Evolutionary conservation across 2,888 invertebrate genomes (phyloP).

Genomic region (Synanthedon tipuliformis): DNA sequence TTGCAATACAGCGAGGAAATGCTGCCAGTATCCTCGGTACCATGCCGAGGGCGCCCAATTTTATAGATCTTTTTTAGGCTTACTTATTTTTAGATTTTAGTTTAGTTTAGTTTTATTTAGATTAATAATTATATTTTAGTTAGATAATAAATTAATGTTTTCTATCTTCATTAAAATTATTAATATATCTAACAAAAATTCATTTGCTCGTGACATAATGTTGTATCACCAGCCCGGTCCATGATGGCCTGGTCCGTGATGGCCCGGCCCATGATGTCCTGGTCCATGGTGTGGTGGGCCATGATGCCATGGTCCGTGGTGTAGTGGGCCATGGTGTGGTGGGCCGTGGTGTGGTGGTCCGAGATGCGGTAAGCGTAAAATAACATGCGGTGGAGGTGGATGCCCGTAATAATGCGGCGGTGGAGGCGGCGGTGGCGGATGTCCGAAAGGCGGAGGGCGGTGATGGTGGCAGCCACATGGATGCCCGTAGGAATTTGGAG

Average conservation of each 20-base stretch:
- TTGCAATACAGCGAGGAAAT: no score
- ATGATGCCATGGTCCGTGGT: neutral
- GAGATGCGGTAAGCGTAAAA: neutral
- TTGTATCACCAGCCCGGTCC: slow-evolving; percentile 1
- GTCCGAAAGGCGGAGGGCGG: neutral
- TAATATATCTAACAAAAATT: neutral
- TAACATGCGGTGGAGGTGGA: neutral
- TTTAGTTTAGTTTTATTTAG: no score
- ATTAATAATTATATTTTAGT: no score
- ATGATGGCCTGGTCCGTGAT: slow-evolving; percentile 1
- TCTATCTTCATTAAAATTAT: no score
- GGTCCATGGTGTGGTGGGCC: slow-evolving; percentile 1
- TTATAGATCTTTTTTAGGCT: no score
- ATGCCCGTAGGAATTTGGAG: neutral
- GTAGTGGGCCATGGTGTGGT: slow-evolving; percentile 1
- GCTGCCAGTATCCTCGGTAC: no score
- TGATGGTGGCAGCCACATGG: neutral
- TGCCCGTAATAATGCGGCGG: neutral
- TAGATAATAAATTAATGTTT: no score
- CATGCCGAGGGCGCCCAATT: no score
- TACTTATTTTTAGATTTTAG: no score
- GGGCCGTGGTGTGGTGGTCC: neutral
- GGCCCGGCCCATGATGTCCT: slow-evolving; percentile 2
- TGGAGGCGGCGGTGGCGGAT: neutral
- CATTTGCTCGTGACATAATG: no score